A percentile compares a stretch with the other conserved stretches of the same genome.
Conservation (phyloP, 2,113 vertebrate genomes). For the Parotia lawesii region DNA sequence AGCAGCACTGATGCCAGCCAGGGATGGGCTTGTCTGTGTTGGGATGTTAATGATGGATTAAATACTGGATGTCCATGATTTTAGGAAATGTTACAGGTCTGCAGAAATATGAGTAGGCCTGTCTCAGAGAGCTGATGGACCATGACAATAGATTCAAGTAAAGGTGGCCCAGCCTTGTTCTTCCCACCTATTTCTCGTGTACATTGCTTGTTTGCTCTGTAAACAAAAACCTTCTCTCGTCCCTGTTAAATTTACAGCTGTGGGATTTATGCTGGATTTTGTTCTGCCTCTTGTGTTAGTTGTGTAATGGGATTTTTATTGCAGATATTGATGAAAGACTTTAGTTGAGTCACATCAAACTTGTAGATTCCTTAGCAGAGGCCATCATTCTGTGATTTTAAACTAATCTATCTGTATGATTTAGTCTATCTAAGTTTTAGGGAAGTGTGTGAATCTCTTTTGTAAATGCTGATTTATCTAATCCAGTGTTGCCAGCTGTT, state of each 20-base stretch:
- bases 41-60: background rate
- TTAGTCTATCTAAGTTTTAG: background rate
- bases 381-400: background rate
- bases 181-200: background rate
- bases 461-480: background rate
- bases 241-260: background rate
- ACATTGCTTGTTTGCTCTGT: background rate
- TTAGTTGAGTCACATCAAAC: background rate
- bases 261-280: background rate
- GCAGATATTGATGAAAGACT: background rate
- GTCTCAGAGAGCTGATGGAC: background rate
- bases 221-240: background rate
- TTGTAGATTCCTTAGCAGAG: background rate
- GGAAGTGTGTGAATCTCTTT: rapidly evolving
- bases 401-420: background rate
- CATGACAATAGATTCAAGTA: background rate
- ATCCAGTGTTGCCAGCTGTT: background rate
- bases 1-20: background rate
- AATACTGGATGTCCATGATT: background rate
- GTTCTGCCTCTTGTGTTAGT: background rate
- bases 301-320: background rate
- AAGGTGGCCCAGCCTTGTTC: background rate
- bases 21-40: background rate
- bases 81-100: background rate
- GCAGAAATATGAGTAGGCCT: background rate